Conservation (phyloP, 2,113 vertebrate genomes). For the Muntiacus reevesi region DNA sequence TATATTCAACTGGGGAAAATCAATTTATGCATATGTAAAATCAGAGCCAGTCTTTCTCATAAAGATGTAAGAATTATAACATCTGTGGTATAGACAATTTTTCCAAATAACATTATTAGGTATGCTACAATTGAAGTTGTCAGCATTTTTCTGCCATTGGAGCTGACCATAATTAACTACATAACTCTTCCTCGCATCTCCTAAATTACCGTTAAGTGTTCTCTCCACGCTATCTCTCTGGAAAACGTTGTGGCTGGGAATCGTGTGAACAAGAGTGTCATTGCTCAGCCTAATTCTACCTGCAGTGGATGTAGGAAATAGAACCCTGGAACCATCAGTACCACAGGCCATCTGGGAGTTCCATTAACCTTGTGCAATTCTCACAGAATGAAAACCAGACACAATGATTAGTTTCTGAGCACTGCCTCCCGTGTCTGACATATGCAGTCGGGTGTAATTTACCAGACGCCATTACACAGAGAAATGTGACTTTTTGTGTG, state of each 20-base stretch:
- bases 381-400: not conserved
- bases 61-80: constrained; percentile 1
- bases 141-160: constrained; percentile 13
- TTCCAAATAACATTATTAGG: constrained; percentile 45
- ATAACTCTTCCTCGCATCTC: not conserved
- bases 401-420: not conserved
- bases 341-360: not conserved
- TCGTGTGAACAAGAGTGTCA: not conserved
- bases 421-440: not conserved
- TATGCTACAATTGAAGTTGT: not conserved
- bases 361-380: not conserved
- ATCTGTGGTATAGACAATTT: not conserved
- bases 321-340: not conserved
- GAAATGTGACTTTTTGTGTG: not conserved
- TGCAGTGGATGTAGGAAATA: not conserved
- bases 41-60: constrained; percentile 24
- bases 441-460: not conserved
- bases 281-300: not conserved
- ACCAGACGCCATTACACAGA: not conserved
- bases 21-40: constrained; percentile 15
- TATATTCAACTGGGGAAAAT: constrained; percentile 11
- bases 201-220: not conserved
- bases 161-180: constrained; percentile 12
- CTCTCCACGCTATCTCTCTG: not conserved
- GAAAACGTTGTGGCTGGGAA: not conserved